Evolutionary conservation across 2,888 invertebrate genomes (phyloP).

Genomic region (Hyalella azteca): DNA sequence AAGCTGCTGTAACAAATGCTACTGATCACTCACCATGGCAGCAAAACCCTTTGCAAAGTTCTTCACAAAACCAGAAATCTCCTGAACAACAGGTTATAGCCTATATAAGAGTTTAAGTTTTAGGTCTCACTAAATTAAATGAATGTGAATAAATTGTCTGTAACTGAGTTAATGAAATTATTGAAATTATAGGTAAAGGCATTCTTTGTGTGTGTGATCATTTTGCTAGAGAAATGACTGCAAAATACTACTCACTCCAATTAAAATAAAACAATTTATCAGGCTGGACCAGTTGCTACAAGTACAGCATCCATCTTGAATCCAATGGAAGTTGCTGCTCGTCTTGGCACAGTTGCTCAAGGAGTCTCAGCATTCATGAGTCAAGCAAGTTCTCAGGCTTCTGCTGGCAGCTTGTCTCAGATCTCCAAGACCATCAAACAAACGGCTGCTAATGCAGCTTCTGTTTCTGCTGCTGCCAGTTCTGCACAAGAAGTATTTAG

Average conservation of each 20-base stretch:
- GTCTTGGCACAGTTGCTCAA: background rate
- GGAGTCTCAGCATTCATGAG: background rate
- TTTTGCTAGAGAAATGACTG: too few species aligned
- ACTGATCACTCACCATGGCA: background rate
- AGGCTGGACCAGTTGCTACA: too few species aligned
- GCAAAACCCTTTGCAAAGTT: background rate
- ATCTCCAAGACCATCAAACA: background rate
- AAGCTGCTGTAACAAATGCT: background rate
- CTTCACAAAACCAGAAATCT: background rate
- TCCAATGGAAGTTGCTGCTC: background rate
- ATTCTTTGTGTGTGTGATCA: too few species aligned
- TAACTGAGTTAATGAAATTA: too few species aligned
- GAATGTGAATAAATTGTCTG: too few species aligned
- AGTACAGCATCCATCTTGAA: too few species aligned
- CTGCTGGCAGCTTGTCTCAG: background rate
- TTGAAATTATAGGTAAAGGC: too few species aligned
- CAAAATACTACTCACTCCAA: too few species aligned
- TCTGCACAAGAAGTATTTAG: background rate
- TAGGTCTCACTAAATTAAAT: too few species aligned
- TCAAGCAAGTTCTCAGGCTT: background rate
- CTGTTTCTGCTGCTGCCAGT: constrained; percentile 5
- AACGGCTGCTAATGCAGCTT: background rate
- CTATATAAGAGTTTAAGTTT: too few species aligned
- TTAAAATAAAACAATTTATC: too few species aligned
- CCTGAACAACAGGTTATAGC: background rate